phyloP scores from a whole-genome alignment of 2,113 vertebrate species.

The Cnemophilus loriae region DNA sequence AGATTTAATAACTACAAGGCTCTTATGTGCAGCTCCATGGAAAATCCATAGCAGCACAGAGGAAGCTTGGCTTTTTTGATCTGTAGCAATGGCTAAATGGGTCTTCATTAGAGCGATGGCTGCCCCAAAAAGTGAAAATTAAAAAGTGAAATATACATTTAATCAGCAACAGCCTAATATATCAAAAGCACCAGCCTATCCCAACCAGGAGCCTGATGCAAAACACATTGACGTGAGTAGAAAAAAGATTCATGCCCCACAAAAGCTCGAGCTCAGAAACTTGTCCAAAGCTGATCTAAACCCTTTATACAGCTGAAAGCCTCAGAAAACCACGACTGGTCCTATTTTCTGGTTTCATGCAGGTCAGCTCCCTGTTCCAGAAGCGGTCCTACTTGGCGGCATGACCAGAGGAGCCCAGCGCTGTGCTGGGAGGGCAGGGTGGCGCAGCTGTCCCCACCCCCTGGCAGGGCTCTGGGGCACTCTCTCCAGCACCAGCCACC shows the following conservation, averaged over 20 bases:
- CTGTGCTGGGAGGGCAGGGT: fast-evolving
- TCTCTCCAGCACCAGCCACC: not conserved
- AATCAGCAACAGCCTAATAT: conserved; percentile 34
- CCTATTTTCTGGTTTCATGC: not conserved
- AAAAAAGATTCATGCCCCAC: conserved; percentile 40
- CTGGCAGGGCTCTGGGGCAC: not conserved
- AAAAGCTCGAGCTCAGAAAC: conserved; percentile 32
- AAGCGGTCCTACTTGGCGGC: not conserved
- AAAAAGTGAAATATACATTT: conserved; percentile 54
- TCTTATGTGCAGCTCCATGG: conserved; percentile 50
- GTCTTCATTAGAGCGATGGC: conserved; percentile 53
- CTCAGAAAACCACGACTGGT: not conserved
- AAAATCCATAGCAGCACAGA: conserved; percentile 38
- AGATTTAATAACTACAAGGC: conserved; percentile 57
- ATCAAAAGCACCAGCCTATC: conserved; percentile 23
- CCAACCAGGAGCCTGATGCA: conserved; percentile 17
- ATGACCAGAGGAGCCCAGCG: not conserved
- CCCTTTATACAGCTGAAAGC: conserved; percentile 14
- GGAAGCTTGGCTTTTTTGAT: conserved; percentile 57
- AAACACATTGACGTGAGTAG: conserved; percentile 42
- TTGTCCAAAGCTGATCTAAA: conserved; percentile 39
- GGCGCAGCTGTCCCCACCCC: not conserved
- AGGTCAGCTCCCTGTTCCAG: not conserved
- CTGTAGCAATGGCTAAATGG: conserved; percentile 54
- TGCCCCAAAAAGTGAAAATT: conserved; percentile 64